phyloP scores from a whole-genome alignment of 2,888 invertebrate species.

The Hyalella azteca region DNA sequence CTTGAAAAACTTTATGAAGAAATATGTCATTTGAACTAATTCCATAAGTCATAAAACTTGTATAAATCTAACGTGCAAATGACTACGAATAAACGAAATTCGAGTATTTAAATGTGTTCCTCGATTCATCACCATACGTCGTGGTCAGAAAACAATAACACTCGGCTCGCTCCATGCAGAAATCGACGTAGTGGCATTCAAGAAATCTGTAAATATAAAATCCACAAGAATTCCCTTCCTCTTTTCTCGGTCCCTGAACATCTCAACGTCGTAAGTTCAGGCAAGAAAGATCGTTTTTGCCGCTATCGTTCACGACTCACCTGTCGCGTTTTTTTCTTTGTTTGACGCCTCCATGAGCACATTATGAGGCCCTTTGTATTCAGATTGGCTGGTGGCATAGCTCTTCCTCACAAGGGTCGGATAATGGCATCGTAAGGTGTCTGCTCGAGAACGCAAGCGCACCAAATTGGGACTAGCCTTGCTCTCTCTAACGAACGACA shows the following conservation, averaged over 20 bases:
- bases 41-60: too few relatives aligned
- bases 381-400: slow-evolving; percentile 24
- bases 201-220: too few relatives aligned
- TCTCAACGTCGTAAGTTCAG: not conserved
- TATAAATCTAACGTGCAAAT: too few relatives aligned
- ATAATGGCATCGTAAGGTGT: slow-evolving; percentile 17
- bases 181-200: too few relatives aligned
- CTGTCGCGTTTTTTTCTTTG: slow-evolving; percentile 1
- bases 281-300: not conserved
- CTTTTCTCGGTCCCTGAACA: not conserved
- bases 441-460: not conserved
- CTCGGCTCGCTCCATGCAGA: too few relatives aligned
- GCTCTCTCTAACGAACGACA: not conserved
- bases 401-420: slow-evolving; percentile 30
- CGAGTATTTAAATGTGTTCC: too few relatives aligned
- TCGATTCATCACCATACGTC: too few relatives aligned
- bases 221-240: not conserved
- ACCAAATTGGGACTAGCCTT: slow-evolving; percentile 1
- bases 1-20: too few relatives aligned
- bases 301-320: slow-evolving; percentile 12
- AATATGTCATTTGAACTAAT: too few relatives aligned
- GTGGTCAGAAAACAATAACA: too few relatives aligned
- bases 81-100: too few relatives aligned
- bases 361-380: slow-evolving; percentile 36
- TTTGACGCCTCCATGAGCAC: slow-evolving; percentile 23